These are phyloP conservation scores for Trachelipus rathkii DNA, from an alignment of 1,140 invertebrate genomes.

Conservation along the genomic window DNA sequence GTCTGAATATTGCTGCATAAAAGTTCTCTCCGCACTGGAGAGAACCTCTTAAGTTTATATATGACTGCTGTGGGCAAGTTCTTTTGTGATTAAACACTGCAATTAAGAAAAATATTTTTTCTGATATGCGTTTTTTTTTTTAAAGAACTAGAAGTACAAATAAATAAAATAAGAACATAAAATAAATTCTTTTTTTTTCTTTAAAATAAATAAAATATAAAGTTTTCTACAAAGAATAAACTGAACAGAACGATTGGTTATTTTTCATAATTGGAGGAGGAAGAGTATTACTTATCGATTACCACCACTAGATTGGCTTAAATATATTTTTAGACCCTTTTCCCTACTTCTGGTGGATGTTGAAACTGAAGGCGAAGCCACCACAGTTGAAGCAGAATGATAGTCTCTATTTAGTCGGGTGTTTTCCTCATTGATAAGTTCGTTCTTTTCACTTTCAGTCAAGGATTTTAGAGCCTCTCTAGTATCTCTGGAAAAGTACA, in stretches of 20 bases:
- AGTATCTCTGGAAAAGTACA: conserved; percentile 58
- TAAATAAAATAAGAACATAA: not conserved
- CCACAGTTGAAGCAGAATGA: conserved; percentile 51
- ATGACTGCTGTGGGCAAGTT: too few relatives aligned
- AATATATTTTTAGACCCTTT: conserved; percentile 68
- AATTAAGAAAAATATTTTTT: too few relatives aligned
- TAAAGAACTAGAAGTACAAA: too few relatives aligned
- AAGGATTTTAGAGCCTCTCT: conserved; percentile 59
- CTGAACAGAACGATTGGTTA: not conserved
- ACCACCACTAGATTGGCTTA: conserved; percentile 48
- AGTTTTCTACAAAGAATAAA: not conserved
- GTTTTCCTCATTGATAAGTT: conserved; percentile 61
- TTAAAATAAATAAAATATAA: conserved; percentile 4
- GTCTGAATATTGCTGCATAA: not conserved
- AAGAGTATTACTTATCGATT: not conserved
- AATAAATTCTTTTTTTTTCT: not conserved
- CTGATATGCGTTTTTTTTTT: too few relatives aligned
- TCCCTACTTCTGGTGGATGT: conserved; percentile 54
- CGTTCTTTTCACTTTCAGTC: conserved; percentile 59
- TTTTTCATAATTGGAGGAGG: too few relatives aligned
- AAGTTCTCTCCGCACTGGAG: not conserved
- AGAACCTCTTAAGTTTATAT: not conserved
- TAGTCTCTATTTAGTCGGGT: conserved; percentile 49
- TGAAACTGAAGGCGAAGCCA: conserved; percentile 51
- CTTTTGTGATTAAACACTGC: too few relatives aligned